Percentiles rank a stretch among this genome's conserved stretches.
These are phyloP conservation scores for Athetis lepigone DNA, from an alignment of 2,888 invertebrate species.

Conservation along the genomic window DNA sequence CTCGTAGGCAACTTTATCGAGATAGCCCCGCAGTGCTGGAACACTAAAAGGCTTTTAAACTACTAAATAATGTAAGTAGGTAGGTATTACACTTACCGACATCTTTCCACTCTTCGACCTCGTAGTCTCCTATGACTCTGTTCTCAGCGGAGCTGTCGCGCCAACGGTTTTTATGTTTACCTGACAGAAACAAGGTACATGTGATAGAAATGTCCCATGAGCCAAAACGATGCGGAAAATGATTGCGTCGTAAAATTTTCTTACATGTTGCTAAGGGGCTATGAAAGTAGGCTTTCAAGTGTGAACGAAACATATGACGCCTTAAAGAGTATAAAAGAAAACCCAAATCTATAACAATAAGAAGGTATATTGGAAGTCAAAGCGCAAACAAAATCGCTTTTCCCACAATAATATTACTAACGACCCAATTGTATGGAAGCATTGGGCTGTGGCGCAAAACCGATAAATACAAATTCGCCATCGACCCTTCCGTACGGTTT, in stretches of 20 bases:
- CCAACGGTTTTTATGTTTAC: slow-evolving; percentile 91
- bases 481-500: slow-evolving; percentile 80
- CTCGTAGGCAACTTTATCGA: slow-evolving; percentile 31
- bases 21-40: slow-evolving; percentile 23
- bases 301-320: slow-evolving; percentile 80
- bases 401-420: slow-evolving; percentile 89
- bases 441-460: slow-evolving; percentile 85
- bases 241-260: slow-evolving; percentile 77
- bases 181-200: slow-evolving; percentile 77
- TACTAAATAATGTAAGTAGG: slow-evolving; percentile 54
- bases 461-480: slow-evolving; percentile 88
- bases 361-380: slow-evolving; percentile 86
- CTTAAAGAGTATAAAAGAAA: slow-evolving; percentile 82
- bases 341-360: slow-evolving; percentile 87
- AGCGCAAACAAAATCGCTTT: slow-evolving; percentile 89
- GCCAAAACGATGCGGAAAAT: slow-evolving; percentile 72
- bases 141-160: slow-evolving; percentile 90
- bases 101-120: slow-evolving; percentile 94
- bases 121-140: slow-evolving; percentile 92
- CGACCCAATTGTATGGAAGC: slow-evolving; percentile 89
- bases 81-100: slow-evolving; percentile 87
- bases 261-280: slow-evolving; percentile 75
- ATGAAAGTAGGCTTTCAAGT: slow-evolving; percentile 80
- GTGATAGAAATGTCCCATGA: slow-evolving; percentile 67
- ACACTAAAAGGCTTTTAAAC: slow-evolving; percentile 60